Evolutionary conservation across 1,140 invertebrate species (phyloP).

Genomic region (Cydia strobilella): DNA sequence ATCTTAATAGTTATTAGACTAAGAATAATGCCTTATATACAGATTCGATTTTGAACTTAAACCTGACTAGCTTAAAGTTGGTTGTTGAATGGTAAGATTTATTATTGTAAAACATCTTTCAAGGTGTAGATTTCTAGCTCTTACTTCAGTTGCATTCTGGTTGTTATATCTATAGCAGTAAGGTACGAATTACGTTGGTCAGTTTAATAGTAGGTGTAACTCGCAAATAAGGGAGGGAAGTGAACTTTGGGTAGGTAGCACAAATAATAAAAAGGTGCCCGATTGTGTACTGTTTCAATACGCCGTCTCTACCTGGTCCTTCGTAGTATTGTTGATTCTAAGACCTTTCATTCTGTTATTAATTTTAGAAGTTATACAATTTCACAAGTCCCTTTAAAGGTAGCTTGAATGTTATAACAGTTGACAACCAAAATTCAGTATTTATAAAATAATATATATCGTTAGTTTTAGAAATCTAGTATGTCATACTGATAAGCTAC

Average conservation of each 20-base stretch:
- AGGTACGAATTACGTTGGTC: not conserved
- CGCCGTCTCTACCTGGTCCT: not conserved
- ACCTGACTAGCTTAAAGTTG: not conserved
- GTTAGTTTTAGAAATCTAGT: not conserved
- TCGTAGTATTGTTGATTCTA: not conserved
- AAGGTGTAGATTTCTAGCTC: not conserved
- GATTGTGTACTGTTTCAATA: conserved; percentile 19
- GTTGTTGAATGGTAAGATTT: not conserved
- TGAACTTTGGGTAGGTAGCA: not conserved
- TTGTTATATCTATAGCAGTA: not conserved
- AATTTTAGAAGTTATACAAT: not conserved
- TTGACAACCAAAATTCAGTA: not conserved
- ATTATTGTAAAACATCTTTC: not conserved
- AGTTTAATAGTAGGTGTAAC: not conserved
- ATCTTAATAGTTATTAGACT: not conserved
- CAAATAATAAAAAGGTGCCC: conserved; percentile 33
- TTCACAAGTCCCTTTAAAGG: not conserved
- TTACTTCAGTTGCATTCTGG: not conserved
- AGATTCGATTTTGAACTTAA: not conserved
- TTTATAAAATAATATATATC: no score
- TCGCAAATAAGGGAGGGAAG: not conserved
- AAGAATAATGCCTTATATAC: not conserved
- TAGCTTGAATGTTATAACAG: not conserved
- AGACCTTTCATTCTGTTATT: not conserved
- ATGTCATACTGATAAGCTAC: not conserved